Evolutionary conservation across 2,113 vertebrate genomes (phyloP).

Genomic region (Bujurquina vittata): DNA sequence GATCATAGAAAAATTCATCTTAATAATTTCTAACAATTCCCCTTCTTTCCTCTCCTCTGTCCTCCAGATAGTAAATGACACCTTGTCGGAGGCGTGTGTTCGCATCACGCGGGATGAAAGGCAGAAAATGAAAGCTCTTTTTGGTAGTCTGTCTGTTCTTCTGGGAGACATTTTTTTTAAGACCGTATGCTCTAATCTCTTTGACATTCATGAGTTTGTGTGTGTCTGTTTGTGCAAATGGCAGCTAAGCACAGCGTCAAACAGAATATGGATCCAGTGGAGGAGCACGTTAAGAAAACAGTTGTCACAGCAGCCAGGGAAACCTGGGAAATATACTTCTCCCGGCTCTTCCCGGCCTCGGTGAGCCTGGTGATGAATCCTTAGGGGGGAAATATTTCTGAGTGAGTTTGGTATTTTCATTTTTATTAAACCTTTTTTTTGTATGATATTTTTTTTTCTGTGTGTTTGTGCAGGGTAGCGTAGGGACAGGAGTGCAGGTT

Average conservation of each 20-base stretch:
- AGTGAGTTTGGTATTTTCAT: background rate
- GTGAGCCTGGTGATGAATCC: constrained; percentile 75
- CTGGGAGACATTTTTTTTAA: background rate
- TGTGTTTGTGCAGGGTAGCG: constrained; percentile 86
- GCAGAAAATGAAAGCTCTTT: constrained; percentile 89
- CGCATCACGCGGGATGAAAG: constrained; percentile 92
- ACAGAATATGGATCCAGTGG: constrained; percentile 83
- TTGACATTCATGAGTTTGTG: constrained; percentile 37
- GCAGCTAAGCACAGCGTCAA: constrained; percentile 88
- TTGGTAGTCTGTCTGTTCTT: constrained; percentile 83
- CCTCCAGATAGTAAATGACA: constrained; percentile 90
- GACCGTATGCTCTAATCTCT: background rate
- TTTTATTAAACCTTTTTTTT: constrained; percentile 13
- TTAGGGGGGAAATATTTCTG: background rate
- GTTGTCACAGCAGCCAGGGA: constrained; percentile 85
- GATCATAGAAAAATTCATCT: constrained; percentile 19
- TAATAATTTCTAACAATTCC: constrained; percentile 13
- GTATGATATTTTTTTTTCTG: constrained; percentile 4
- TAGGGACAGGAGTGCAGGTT: constrained; percentile 93
- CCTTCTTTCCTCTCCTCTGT: constrained; percentile 6
- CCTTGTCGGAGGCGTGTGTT: constrained; percentile 89
- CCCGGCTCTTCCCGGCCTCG: constrained; percentile 93
- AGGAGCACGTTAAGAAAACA: constrained; percentile 88
- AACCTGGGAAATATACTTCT: constrained; percentile 93
- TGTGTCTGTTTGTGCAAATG: constrained; percentile 52